These are phyloP conservation scores for Gymnarchus niloticus DNA, from an alignment of 2,113 vertebrate species.

Conservation along the genomic window DNA sequence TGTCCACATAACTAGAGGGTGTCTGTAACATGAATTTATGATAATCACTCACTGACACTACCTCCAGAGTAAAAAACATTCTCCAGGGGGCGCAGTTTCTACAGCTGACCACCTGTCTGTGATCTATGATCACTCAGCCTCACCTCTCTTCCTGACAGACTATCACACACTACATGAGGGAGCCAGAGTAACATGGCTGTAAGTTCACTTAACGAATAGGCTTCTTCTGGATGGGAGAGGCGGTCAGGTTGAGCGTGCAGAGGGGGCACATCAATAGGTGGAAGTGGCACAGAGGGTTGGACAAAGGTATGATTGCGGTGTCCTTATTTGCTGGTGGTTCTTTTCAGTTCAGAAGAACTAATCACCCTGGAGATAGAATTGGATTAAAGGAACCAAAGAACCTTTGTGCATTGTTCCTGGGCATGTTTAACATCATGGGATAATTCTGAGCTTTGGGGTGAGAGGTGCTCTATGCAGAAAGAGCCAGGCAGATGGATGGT, in stretches of 20 bases:
- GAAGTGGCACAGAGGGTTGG: neutral
- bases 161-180: neutral
- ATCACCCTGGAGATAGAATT: neutral
- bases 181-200: neutral
- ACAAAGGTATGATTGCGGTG: neutral
- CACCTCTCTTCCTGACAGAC: conserved; percentile 26
- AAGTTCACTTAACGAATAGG: neutral
- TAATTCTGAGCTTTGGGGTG: neutral
- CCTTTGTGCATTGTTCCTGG: neutral
- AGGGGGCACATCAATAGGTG: neutral
- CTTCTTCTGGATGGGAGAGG: neutral
- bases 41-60: neutral
- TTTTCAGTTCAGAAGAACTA: neutral
- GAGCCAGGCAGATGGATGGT: neutral
- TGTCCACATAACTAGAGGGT: neutral
- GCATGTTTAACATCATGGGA: neutral
- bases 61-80: neutral
- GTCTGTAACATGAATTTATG: neutral
- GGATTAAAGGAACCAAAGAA: neutral
- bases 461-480: neutral
- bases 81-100: too few relatives aligned
- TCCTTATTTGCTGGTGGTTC: neutral
- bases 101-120: too few relatives aligned
- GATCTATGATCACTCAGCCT: conserved; percentile 10
- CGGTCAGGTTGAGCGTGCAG: neutral